These are phyloP conservation scores for Coelopa pilipes DNA, from an alignment of 2,888 invertebrate species.

Conservation along the genomic window DNA sequence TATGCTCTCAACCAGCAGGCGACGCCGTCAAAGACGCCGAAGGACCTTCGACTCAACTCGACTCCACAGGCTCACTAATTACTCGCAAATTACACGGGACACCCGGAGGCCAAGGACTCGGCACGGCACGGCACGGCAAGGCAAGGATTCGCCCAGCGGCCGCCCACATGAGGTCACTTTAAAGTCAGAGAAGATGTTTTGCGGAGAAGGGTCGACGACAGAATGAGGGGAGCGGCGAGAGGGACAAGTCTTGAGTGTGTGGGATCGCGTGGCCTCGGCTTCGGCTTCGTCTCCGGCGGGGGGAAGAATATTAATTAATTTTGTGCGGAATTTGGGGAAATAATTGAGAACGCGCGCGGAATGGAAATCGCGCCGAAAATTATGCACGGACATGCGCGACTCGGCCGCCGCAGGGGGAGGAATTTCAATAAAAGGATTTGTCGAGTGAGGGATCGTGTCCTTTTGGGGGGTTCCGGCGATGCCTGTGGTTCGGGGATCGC, in stretches of 20 bases:
- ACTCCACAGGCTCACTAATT: conserved; percentile 44
- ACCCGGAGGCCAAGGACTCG: not conserved
- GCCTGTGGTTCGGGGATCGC: conserved; percentile 5
- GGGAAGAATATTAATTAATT: conserved; percentile 28
- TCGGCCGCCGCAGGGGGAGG: not conserved
- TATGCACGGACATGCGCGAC: conserved; percentile 5
- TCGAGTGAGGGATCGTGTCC: too few species aligned
- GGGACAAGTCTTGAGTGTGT: conserved; percentile 31
- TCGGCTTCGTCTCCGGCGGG: conserved; percentile 26
- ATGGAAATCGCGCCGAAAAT: not conserved
- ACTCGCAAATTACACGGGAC: conserved; percentile 46
- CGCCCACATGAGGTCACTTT: too few species aligned
- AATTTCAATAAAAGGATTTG: conserved; percentile 37
- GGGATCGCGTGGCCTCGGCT: conserved; percentile 36
- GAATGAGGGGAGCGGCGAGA: not conserved
- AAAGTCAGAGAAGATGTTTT: not conserved
- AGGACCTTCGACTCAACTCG: conserved; percentile 38
- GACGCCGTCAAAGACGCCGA: conserved; percentile 36
- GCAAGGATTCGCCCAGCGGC: too few species aligned
- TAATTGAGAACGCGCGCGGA: not conserved
- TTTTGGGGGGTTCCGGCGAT: too few species aligned
- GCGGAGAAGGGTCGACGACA: not conserved
- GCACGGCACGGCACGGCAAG: too few species aligned
- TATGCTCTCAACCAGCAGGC: conserved; percentile 34
- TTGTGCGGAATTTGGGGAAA: conserved; percentile 4